Base-by-base conservation (phyloP, 2,888 invertebrate genomes). In the Diaphora mendica region DNA sequence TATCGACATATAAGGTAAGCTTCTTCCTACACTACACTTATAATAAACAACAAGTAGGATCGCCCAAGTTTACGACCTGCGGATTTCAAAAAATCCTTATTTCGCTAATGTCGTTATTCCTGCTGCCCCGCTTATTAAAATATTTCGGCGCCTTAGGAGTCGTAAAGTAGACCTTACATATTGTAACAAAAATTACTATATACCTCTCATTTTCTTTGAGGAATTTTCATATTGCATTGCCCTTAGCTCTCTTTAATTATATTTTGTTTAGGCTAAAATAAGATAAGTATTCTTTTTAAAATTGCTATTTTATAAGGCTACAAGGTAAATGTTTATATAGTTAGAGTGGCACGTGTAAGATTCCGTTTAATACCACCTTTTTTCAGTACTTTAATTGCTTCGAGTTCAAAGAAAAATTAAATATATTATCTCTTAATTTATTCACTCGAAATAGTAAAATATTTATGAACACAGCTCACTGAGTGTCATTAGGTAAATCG, bases 41-140 rank as follows among this genome's bases (percentile, higher is more conserved):
- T 68, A 68, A 33, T 68, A 20, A 68, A 48, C 48, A 26, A 23
- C 48, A 48, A 48, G 33, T 48, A 48, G 33, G n/a, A 68, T 48
- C 68, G 33, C 39, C 68, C 69, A 30, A 64, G 30, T 64, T 70
- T 48, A 75, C 55, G 68, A 77, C 48, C 44, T 26, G 30, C 71
- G 70, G 65, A 77, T 75, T 73, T 64, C 23, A 39, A 75, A 68
- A 72, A 67, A 79, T 77, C 77, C 68, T 72, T 64, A 79, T 75
- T 71, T 72, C 44, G 33, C 59, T 5, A 55, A 23, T 71, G 70
- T 73, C 51, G 44, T 64, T 67, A 23, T 64, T 51, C 30, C 33
- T 23, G 15, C 39, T 62, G 33, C 42, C 64, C 9, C 8, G 39
- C 11, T 70, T 70, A 70, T 70, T 70, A 70, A 70, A 70, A 64